Evolutionary conservation across 1,140 invertebrate species (phyloP).

Genomic region (Brachionus angularis): DNA sequence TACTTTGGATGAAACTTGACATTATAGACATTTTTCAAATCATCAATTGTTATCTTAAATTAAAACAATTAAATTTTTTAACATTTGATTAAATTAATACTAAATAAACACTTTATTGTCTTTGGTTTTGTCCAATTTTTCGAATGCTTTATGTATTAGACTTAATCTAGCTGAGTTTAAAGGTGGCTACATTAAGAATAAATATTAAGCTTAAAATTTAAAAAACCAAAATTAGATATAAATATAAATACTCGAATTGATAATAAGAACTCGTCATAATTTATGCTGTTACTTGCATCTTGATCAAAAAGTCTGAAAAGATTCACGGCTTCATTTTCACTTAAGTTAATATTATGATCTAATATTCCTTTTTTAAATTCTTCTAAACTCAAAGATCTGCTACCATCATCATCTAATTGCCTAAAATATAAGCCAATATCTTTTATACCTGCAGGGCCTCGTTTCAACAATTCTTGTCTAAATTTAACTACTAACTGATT

Average conservation of each 20-base stretch:
- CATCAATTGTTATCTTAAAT: neutral
- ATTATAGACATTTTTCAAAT: constrained; percentile 72
- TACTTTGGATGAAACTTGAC: constrained; percentile 75
- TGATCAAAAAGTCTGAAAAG: constrained; percentile 75
- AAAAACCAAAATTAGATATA: too few relatives aligned
- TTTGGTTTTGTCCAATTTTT: constrained; percentile 78
- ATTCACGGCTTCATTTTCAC: constrained; percentile 64
- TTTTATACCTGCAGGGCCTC: constrained; percentile 81
- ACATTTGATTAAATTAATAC: neutral
- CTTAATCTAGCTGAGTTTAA: constrained; percentile 71
- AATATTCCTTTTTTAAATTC: constrained; percentile 77
- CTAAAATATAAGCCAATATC: constrained; percentile 79
- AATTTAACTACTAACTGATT: constrained; percentile 68
- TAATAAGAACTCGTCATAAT: constrained; percentile 79
- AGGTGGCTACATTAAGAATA: constrained; percentile 72
- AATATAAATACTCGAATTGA: constrained; percentile 13
- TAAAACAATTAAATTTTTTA: neutral
- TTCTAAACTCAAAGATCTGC: constrained; percentile 72
- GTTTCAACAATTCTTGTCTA: constrained; percentile 72
- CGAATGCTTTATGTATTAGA: constrained; percentile 77
- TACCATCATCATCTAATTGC: constrained; percentile 85
- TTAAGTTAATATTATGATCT: constrained; percentile 71
- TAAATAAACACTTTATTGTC: constrained; percentile 62
- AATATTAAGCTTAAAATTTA: neutral
- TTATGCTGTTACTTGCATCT: constrained; percentile 76